Base-by-base conservation (phyloP, 53 echinoderm and acorn worm genomes). In the Luidia sarsii region DNA sequence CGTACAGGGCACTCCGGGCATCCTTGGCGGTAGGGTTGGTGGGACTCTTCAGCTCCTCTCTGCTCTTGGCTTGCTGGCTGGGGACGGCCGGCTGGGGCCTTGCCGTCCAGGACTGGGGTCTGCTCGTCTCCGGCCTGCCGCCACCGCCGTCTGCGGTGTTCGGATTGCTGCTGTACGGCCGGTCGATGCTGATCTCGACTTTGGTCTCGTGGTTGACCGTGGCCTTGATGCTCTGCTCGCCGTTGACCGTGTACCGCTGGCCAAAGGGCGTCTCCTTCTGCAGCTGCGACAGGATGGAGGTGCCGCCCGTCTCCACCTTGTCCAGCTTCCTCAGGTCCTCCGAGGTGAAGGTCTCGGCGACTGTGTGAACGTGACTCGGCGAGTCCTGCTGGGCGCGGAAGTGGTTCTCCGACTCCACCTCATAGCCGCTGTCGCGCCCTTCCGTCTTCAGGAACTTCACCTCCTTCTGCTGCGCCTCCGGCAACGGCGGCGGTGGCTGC, bases 271-370 rank as follows among this genome's bases (percentile, higher is more conserved):
- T 85, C 65, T 73, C 85, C 33, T 68, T 81, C 48, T 85, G 90
- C 13, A 90, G 90, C 81, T 54, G 80, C 16, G 85, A 85, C 46
- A 90, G 41, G 70, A 90, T 57, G 6, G 90, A 90, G 39, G 81
- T 90, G 39, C 74, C 83, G 14, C 74, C 75, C 2, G 53, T 19
- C 5, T 73, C 73, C 11, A 85, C 55, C 22, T 85, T 74, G 61
- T 53, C 67, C 31, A 90, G 39, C 52, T 90, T 90, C 67, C 55
- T 85, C 75, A 70, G 71, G 41, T 90, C 90, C 39, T 82, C 90
- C 8, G 85, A 81, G 3, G 90, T 67, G 34, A 90, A 84, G 18
- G 62, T 65, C 4, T 84, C 72, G 36, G 64, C 46, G 9, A 56
- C 32, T 39, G 16, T 9, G 50, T 20, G 41, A 16, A 64, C 50